Evolutionary conservation across 2,113 vertebrate genomes (phyloP).

Genomic region (Aegithalos caudatus): DNA sequence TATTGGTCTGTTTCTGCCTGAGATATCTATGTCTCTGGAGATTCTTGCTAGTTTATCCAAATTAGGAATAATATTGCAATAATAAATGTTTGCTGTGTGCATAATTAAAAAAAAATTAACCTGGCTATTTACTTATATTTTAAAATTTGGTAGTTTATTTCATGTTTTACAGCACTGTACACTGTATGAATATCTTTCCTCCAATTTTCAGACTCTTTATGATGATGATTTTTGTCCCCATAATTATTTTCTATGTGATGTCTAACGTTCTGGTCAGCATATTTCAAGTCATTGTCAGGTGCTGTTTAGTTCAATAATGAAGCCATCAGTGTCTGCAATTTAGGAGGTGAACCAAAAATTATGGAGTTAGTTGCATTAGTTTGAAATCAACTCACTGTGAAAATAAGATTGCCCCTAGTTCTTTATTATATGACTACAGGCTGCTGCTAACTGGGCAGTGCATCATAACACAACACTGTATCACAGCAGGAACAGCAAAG

Average conservation of each 20-base stretch:
- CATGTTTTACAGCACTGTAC: neutral
- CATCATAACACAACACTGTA: neutral
- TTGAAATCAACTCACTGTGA: neutral
- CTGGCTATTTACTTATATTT: neutral
- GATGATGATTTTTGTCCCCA: neutral
- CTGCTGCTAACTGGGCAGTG: neutral
- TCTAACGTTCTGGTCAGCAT: neutral
- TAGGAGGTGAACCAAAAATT: neutral
- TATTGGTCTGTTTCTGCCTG: neutral
- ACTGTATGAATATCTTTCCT: neutral
- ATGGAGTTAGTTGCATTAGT: neutral
- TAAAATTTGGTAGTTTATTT: neutral
- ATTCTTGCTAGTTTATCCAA: neutral
- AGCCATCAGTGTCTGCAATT: neutral
- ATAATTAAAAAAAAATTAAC: no score
- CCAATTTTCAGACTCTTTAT: neutral
- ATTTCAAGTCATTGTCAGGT: neutral
- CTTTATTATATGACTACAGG: neutral
- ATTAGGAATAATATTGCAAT: neutral
- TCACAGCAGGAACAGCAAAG: neutral
- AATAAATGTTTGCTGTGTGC: neutral
- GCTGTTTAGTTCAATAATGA: neutral
- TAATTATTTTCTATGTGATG: neutral
- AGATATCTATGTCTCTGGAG: neutral
- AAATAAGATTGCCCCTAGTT: neutral